Base-by-base conservation (phyloP, 2,113 vertebrate genomes). In the Lasiurus borealis region DNA sequence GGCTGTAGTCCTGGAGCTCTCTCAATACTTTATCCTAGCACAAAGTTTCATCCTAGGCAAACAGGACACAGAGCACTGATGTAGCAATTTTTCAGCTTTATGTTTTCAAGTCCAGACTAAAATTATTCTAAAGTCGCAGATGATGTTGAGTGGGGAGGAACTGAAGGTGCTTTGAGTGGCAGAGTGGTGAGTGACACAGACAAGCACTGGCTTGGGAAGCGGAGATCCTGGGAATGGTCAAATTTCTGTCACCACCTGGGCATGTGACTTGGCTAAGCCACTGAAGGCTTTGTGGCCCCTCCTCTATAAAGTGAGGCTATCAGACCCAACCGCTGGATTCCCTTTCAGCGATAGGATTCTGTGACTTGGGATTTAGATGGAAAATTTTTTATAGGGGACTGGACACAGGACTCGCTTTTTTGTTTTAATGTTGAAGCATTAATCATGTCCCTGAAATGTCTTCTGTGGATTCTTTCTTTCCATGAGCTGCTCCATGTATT, bases 391-490 rank as follows among this genome's bases (percentile, higher is more conserved):
- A 75, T 1, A 59, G 25, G 46, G n/a, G 31, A 25, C 13, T 66
- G 15, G n/a, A 8, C 25, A 36, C 44, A 72, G 3, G 54, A 64
- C 25, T 85, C 25, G 73, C 68, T 10, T 23, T 68, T 68, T 86
- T 80, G 23, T 84, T 92, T 88, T 64, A 68, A 76, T 36, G 25
- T 50, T 31, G 34, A 80, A 92, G 23, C 72, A 88, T 73, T 31
- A 29, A 62, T 94, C 27, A n/a, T 78, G 87, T 85, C 14, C 80
- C 12, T n/a, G 34, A 62, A 85, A 83, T 73, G 19, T 83, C 57
- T 90, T 76, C 54, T 34, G 8, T 72, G 21, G 34, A 6, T 90
- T 72, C 66, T 29, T 94, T 93, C 31, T 85, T 89, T 95, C 75
- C 44, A 50, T 19, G 14, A 92, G 50, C 34, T 64, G 21, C 15